A percentile compares a stretch with the other conserved stretches of the same genome.
Evolutionary conservation across 2,797 vertebrate genomes (phyloP).

Genomic region (Halcyon chelicuti): DNA sequence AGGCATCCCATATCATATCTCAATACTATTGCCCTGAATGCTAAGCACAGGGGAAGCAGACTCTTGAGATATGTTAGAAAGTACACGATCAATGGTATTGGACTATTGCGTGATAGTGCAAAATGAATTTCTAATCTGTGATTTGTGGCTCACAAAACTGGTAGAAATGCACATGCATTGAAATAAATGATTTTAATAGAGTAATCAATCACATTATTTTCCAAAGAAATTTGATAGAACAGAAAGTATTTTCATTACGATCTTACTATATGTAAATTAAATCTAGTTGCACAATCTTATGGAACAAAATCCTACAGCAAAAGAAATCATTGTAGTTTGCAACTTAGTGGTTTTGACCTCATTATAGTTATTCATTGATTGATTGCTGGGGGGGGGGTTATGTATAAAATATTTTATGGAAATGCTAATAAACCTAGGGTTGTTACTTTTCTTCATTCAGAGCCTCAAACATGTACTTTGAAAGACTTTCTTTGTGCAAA

Average conservation of each 20-base stretch:
- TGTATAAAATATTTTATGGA: not conserved
- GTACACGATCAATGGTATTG: not conserved
- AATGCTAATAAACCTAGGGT: not conserved
- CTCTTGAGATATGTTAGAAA: not conserved
- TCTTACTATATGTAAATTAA: not conserved
- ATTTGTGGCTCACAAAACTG: not conserved
- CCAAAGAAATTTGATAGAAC: not conserved
- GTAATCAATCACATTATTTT: not conserved
- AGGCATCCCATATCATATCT: not conserved
- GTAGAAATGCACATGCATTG: too few species aligned
- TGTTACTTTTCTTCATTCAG: conserved; percentile 74
- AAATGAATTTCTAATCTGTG: not conserved
- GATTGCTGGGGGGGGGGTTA: accelerated
- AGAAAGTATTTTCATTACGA: not conserved
- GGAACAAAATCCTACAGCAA: not conserved
- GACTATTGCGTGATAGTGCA: accelerated
- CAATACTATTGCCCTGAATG: not conserved
- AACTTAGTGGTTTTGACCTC: not conserved
- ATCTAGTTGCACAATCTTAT: not conserved
- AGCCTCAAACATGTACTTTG: conserved; percentile 93
- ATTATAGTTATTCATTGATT: not conserved
- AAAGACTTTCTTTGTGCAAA: conserved; percentile 95
- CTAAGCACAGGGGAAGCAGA: not conserved
- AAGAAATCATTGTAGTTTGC: not conserved
- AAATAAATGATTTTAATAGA: not conserved